Evolutionary conservation across 1,140 invertebrate genomes (phyloP).

Genomic region (Zaprionus lachaisei): DNA sequence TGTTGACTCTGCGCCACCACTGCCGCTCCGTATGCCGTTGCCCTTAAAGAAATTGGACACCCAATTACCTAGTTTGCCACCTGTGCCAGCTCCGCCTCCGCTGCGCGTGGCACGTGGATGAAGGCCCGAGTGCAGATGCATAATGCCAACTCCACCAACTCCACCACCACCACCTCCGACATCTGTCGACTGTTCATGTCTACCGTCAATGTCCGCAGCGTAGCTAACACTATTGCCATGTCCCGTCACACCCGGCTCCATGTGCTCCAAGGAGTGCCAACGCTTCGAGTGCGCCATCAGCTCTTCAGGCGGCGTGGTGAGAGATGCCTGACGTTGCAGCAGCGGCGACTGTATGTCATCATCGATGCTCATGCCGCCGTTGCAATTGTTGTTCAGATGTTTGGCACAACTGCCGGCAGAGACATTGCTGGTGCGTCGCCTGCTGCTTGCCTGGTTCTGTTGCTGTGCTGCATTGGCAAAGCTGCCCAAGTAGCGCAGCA

Average conservation of each 20-base stretch:
- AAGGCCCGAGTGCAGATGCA: constrained; percentile 26
- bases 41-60: constrained; percentile 64
- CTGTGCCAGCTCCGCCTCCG: constrained; percentile 10
- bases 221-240: constrained; percentile 81
- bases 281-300: constrained; percentile 86
- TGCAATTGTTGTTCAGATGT: constrained; percentile 85
- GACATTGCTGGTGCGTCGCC: constrained; percentile 58
- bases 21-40: constrained; percentile 53
- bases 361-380: constrained; percentile 79
- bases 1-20: constrained; percentile 53
- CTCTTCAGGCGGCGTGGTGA: constrained; percentile 85
- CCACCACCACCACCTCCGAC: background rate
- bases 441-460: constrained; percentile 68
- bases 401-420: constrained; percentile 67
- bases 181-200: constrained; percentile 2
- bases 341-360: constrained; percentile 86
- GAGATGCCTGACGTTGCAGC: constrained; percentile 85
- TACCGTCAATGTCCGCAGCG: constrained; percentile 71
- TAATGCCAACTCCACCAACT: constrained; percentile 6
- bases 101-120: constrained; percentile 31
- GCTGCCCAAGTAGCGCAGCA: constrained; percentile 58
- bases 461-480: constrained; percentile 60
- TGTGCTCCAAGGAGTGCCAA: constrained; percentile 91
- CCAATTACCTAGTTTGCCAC: constrained; percentile 61
- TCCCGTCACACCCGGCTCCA: constrained; percentile 85